Conservation (phyloP, 1,140 invertebrate species). For the Geopemphigus sp. region DNA sequence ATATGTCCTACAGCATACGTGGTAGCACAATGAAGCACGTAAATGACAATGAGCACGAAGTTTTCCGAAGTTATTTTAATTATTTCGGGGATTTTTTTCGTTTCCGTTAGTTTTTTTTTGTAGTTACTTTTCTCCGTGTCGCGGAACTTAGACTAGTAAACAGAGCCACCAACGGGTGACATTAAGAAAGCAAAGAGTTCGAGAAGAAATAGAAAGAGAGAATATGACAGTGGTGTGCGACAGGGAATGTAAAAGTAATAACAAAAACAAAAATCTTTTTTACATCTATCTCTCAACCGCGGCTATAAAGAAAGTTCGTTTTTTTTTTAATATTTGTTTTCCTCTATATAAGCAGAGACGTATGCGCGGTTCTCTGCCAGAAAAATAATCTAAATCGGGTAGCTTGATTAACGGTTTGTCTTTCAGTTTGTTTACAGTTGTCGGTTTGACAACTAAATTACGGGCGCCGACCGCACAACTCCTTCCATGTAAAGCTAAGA, state of each 20-base stretch:
- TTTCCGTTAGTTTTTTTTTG: background rate
- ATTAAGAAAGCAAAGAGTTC: background rate
- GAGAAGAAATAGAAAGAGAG: background rate
- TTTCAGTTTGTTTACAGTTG: no score
- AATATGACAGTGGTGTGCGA: background rate
- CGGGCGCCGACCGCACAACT: background rate
- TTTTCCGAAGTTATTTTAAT: constrained; percentile 21
- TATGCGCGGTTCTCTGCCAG: background rate
- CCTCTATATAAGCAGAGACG: background rate
- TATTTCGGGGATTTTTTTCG: background rate
- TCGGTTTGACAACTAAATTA: background rate
- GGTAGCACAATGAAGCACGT: background rate
- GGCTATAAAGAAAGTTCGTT: background rate
- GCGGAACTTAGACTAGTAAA: constrained; percentile 17
- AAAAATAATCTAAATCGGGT: constrained; percentile 18
- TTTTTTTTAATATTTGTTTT: constrained; percentile 1
- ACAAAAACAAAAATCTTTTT: background rate
- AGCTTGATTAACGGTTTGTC: constrained; percentile 26
- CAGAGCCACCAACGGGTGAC: background rate
- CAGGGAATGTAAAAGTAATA: background rate
- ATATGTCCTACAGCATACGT: background rate
- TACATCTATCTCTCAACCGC: background rate
- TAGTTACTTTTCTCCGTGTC: background rate
- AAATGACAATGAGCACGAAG: background rate
- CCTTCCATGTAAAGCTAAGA: no score